Base-by-base conservation (phyloP, 2,888 invertebrate genomes). In the Horisme vitalbata region DNA sequence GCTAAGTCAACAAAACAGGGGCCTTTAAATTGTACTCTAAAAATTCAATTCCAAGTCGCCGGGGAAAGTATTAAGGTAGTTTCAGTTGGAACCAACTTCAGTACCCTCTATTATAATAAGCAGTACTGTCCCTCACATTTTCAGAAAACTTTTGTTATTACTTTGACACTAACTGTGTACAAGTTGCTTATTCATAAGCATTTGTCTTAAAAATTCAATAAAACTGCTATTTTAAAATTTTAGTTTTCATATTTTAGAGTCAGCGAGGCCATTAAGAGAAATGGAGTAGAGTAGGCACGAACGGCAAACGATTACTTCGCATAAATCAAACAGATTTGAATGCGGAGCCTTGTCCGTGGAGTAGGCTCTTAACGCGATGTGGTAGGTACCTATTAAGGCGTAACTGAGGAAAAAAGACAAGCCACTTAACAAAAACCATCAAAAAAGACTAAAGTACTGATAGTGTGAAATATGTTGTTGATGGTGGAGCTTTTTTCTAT, bases 261-360 rank as follows among this genome's bases (percentile, higher is more conserved):
- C 41, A 15, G 41, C 26, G 38, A 20, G 30, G 30, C 49, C 55
- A 58, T 58, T 58, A 58, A 12, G 55, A 53, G 53, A 41, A 55
- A 55, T 47, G 49, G 52, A 49, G 53, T 35, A 39, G 53, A 49
- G 62, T 63, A 65, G 63, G 55, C 57, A 62, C 57, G 57, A 63
- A 53, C 64, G 59, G 55, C 58, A 69, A 69, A 65, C 76, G 71
- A 73, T 75, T 68, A 70, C 71, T 73, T 64, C 68, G 72, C 75
- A 81, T 80, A 80, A 80, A 81, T 79, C 79, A 80, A 70, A 71
- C 66, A 71, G 76, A 78, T 79, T 80, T 74, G 76, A 78, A 79
- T 80, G 69, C 73, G 59, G 59, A 54, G 68, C 43, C 46, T 50
- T 70, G 64, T 56, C 62, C 62, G 58, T 45, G 54, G 59, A 55